These are phyloP conservation scores for Zeugodacus cucurbitae DNA, from an alignment of 1,140 invertebrate genomes.

Conservation along the genomic window DNA sequence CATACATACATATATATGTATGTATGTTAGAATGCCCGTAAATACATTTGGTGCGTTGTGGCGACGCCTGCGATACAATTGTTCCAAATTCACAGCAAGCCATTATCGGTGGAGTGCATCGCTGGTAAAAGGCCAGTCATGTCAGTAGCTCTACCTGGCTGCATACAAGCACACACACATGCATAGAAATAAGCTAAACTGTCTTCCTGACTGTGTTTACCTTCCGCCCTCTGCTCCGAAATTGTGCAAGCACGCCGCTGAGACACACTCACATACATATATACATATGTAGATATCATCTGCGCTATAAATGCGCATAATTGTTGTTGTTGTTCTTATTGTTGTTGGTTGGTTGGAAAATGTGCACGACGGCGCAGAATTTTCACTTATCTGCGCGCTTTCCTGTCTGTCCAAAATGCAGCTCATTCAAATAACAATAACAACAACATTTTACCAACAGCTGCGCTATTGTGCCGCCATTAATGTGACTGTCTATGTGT, in stretches of 20 bases:
- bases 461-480: not conserved
- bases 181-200: not conserved
- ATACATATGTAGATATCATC: not conserved
- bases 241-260: not conserved
- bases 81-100: conserved; percentile 15
- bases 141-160: not conserved
- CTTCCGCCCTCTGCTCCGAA: not conserved
- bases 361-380: not conserved
- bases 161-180: not conserved
- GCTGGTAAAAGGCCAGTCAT: not conserved
- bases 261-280: not conserved
- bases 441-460: not conserved
- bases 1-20: not conserved
- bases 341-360: not conserved
- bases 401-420: not conserved
- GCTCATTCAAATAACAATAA: not conserved
- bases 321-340: not conserved
- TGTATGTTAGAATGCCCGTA: not conserved
- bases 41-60: not conserved
- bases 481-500: not conserved
- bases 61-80: not conserved
- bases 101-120: conserved; percentile 8
- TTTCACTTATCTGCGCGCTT: conserved; percentile 7
- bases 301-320: not conserved
- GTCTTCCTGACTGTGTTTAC: not conserved